These are phyloP conservation scores for Naja naja DNA, from an alignment of 2,113 vertebrate species.

Conservation along the genomic window DNA sequence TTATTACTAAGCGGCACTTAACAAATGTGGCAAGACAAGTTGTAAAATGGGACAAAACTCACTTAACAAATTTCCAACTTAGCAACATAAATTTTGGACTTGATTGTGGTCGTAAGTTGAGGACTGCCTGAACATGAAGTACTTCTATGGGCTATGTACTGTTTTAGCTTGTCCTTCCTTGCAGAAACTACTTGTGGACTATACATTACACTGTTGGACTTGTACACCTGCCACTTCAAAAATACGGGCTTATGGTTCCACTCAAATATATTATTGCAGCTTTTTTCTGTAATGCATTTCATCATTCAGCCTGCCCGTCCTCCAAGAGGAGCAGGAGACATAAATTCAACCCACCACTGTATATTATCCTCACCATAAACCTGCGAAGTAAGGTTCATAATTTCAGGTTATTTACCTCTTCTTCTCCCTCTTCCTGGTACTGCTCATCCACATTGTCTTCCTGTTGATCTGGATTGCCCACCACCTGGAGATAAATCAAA, in stretches of 20 bases:
- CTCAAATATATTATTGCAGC: neutral
- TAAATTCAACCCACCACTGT: neutral
- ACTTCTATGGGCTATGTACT: neutral
- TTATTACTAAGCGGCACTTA: too few relatives aligned
- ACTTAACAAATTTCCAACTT: too few relatives aligned
- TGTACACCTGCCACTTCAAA: neutral
- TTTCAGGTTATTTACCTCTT: slow-evolving; percentile 77
- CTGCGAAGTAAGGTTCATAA: neutral
- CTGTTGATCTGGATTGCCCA: slow-evolving; percentile 96
- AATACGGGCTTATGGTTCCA: neutral
- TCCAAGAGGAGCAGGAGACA: neutral
- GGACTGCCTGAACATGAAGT: neutral
- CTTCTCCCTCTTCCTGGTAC: slow-evolving; percentile 94
- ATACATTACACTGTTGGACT: neutral
- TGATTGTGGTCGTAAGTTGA: too few relatives aligned
- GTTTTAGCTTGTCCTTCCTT: neutral
- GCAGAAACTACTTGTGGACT: neutral
- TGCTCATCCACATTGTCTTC: slow-evolving; percentile 93
- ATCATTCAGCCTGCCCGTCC: neutral
- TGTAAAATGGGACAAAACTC: too few relatives aligned
- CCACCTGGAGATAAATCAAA: slow-evolving; percentile 77
- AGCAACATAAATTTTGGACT: too few relatives aligned
- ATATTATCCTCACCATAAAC: neutral
- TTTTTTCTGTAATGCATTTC: neutral
- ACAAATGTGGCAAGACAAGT: too few relatives aligned